Percentiles rank a stretch among this genome's conserved stretches.
phyloP scores from a whole-genome alignment of 2,113 vertebrate species.

The Pipa parva region DNA sequence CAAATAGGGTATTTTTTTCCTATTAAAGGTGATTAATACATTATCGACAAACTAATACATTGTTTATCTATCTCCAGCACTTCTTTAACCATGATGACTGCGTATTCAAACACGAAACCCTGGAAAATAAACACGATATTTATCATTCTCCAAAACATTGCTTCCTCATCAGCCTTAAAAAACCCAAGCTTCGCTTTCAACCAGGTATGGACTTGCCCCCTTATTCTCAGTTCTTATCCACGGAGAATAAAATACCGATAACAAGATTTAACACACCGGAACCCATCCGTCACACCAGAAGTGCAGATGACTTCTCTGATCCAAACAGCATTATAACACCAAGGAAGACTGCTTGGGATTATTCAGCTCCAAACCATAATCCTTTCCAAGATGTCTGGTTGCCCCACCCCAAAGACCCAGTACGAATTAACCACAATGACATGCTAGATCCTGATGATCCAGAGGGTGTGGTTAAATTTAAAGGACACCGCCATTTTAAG shows the following conservation, averaged over 20 bases:
- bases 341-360: neutral
- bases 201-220: constrained; percentile 73
- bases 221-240: constrained; percentile 76
- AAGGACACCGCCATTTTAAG: neutral
- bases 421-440: constrained; percentile 58
- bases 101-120: constrained; percentile 66
- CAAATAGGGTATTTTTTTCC: no score
- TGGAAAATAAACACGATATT: constrained; percentile 75
- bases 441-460: constrained; percentile 65
- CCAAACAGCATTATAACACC: constrained; percentile 55
- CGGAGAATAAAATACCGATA: constrained; percentile 78
- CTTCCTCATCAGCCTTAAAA: constrained; percentile 77
- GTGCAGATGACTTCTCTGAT: constrained; percentile 65
- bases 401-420: constrained; percentile 59
- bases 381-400: constrained; percentile 34
- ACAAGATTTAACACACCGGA: constrained; percentile 64
- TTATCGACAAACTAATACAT: neutral
- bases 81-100: constrained; percentile 78
- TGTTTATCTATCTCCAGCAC: constrained; percentile 55
- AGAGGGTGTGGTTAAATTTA: constrained; percentile 49
- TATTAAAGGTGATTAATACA: no score
- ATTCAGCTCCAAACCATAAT: neutral
- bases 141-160: constrained; percentile 61
- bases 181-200: constrained; percentile 64
- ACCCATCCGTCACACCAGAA: constrained; percentile 66